Base-by-base conservation (phyloP, 2,888 invertebrate genomes). In the Troglohyphantes excavatus region DNA sequence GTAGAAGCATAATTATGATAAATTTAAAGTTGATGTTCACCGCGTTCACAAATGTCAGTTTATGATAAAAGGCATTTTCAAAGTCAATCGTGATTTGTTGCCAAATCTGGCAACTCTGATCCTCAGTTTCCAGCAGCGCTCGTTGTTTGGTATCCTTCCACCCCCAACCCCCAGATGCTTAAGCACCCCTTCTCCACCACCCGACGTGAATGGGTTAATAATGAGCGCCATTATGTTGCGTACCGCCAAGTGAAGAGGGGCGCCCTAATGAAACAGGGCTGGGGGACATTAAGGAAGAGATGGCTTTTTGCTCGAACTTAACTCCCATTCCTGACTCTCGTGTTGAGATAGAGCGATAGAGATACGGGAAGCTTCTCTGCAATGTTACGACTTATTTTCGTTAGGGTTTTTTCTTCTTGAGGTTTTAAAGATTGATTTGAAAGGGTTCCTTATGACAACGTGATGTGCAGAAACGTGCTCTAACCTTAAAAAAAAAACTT, bases 191-290 rank as follows among this genome's bases (percentile, higher is more conserved):
- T 46, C 43, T 6, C 23, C 39, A 33, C n/a, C 27, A 63, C 33
- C 23, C 43, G 33, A 68, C 72, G 82, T 61, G 82, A 82, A 70
- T 61, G 82, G 70, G 70, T 72, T 82, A 70, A 29, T 82, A 82
- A 82, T 82, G 82, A 82, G 70, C 11, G 59, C n/a, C 82, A 43
- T 82, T 72, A 82, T 70, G 70, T 23, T 46, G 29, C 59, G 39
- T 43, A 26, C 61, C 61, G 39, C 17, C 33, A 29, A 29, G 29
- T 26, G 17, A 19, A 33, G n/a, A 33, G 68, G 13, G 39, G 19
- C 46, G 46, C 26, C 53, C 39, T 72, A 72, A 72, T 72, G 46
- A 72, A 72, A 53, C 46, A 5, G 13, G 72, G 27, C 23, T 23
- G 46, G 72, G 72, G 72, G 72, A 72, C 46, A 72, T 72, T 75